A percentile compares a stretch with the other conserved stretches of the same genome.
phyloP scores from a whole-genome alignment of 2,113 vertebrate species.

The Atrichornis clamosus region DNA sequence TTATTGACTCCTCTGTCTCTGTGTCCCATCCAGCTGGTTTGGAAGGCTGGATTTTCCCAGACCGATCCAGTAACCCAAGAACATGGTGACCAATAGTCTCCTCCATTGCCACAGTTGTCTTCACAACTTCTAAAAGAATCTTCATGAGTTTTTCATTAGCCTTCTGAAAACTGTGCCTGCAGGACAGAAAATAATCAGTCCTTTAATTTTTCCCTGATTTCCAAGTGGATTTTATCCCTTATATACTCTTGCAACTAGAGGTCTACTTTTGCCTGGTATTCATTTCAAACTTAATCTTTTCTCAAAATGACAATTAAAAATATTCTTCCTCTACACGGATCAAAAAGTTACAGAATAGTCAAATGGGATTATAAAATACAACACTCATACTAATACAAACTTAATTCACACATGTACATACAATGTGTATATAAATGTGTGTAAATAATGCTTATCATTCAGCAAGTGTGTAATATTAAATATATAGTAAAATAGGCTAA shows the following conservation, averaged over 20 bases:
- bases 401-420: neutral
- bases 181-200: constrained; percentile 19
- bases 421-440: neutral
- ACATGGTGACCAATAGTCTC: constrained; percentile 89
- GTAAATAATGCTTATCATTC: neutral
- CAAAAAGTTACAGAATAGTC: neutral
- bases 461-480: neutral
- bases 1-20: constrained; percentile 55
- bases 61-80: constrained; percentile 77
- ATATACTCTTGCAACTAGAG: neutral
- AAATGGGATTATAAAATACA: neutral
- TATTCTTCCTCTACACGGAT: neutral
- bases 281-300: neutral
- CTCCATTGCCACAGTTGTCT: constrained; percentile 89
- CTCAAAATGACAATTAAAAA: neutral
- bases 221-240: neutral
- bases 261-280: neutral
- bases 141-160: constrained; percentile 84
- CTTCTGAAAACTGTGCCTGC: constrained; percentile 77
- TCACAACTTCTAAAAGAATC: constrained; percentile 87
- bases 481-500: neutral
- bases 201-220: neutral
- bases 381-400: neutral
- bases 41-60: constrained; percentile 63
- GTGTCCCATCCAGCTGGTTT: constrained; percentile 65